Evolutionary conservation across 2,113 vertebrate genomes (phyloP), one percentile per base, ranked within the genome.

Genomic region (Stigmatopora argus): DNA sequence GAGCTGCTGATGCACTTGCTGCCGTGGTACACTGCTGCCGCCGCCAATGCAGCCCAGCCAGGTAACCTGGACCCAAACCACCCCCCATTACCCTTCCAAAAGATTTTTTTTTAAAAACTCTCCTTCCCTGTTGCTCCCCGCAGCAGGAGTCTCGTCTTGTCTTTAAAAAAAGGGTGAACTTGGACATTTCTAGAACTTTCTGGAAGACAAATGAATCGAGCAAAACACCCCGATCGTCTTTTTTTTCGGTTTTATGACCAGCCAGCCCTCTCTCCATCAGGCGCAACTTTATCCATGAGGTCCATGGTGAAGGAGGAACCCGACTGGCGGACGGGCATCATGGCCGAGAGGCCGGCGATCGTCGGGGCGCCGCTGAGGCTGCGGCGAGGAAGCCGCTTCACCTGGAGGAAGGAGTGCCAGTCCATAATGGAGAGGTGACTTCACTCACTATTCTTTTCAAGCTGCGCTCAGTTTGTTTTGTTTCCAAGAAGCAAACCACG

Each of bases 391-490:
- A 93, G 92, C 78, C 82, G 92, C 64, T 93, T 93, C 81, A 93
- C 92, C 68, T 93, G 92, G 92, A 92, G 91, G 79, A 93, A 93
- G 85, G 92, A 93, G 84, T 93, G 92, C 69, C 91, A 92, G 57
- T 90, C 91, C 3, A 92, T 93, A 79, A 93, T 93, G 92, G 92
- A 93, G 82, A 93, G 91, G 92, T 92, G 58, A 81, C 26, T 13
- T 19, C 6, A 31, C 21, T 45, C 4, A 13, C 21, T 18, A 8
- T 5, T 38, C 23, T 56, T 14, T 17, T 74, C 61, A 34, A 46
- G 21, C 26, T 41, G 6, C 9, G 38, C 38, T 41, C 38, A 41
- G 4, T 41, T 41, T 41, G 1, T 41, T 5, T 1, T 41, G 6
- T 41, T 41, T 7, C 38, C 48, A 48, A 48, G 46, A 13, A 48